Conservation (phyloP, 2,797 vertebrate genomes). For the Alosa sapidissima region DNA sequence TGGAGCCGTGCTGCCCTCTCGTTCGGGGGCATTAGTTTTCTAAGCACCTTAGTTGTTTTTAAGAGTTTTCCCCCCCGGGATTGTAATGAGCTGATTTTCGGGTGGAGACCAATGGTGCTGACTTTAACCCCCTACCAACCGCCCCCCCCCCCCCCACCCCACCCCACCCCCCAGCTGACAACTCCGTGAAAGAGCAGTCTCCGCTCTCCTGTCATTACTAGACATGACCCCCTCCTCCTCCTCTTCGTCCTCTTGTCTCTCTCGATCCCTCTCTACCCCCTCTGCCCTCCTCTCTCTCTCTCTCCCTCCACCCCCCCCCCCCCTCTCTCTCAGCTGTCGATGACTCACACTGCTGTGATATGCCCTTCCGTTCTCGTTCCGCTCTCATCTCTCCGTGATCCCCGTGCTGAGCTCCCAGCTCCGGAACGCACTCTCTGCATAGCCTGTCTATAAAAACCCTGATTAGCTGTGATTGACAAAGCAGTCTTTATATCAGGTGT, state of each 20-base stretch:
- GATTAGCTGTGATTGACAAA: background rate
- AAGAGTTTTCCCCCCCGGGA: background rate
- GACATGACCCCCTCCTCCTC: background rate
- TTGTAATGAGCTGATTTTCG: constrained; percentile 13
- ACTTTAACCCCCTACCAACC: background rate
- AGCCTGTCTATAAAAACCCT: background rate
- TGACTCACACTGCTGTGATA: constrained; percentile 13
- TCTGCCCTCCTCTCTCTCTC: background rate
- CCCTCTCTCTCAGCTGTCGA: background rate
- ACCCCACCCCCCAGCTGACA: background rate
- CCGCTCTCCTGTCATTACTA: constrained; percentile 8
- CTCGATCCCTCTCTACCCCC: background rate
- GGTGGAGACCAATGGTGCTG: background rate
- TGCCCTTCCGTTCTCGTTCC: background rate
- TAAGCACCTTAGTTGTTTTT: constrained; percentile 10
- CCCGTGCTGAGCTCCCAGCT: background rate
- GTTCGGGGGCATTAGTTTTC: background rate
- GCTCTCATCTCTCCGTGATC: background rate
- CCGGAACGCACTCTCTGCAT: background rate
- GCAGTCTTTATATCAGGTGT: background rate
- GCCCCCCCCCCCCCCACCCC: background rate
- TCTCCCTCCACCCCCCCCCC: background rate
- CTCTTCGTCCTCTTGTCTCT: background rate
- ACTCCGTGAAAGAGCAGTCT: background rate
- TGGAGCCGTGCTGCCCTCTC: background rate